Conservation (phyloP, 64 coral and sea anemone species). For the Actinia tenebrosa region DNA sequence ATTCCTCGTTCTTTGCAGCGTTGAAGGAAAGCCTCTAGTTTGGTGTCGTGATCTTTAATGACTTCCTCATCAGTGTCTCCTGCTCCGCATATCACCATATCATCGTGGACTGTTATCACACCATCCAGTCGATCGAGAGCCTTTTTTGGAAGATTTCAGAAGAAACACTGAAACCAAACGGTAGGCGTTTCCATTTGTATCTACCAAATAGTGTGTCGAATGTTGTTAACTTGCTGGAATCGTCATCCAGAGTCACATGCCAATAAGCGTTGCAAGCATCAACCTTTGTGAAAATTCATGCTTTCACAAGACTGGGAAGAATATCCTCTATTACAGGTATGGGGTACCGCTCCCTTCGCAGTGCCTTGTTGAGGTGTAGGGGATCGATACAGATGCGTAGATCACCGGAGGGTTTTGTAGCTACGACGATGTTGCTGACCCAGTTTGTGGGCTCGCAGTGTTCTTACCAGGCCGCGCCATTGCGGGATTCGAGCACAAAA, state of each 20-base stretch:
- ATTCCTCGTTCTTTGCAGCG: not conserved
- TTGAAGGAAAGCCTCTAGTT: not conserved
- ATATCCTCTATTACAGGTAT: constrained; percentile 36
- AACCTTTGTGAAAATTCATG: constrained; percentile 56
- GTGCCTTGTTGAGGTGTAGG: constrained; percentile 37
- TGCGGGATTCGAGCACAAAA: too few species aligned
- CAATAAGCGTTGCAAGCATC: constrained; percentile 53
- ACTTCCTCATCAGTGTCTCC: constrained; percentile 9
- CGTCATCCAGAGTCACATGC: constrained; percentile 16
- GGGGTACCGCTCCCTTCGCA: constrained; percentile 23
- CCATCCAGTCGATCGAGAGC: not conserved
- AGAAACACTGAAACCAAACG: constrained; percentile 22
- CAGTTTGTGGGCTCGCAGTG: constrained; percentile 4
- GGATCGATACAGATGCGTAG: constrained; percentile 35
- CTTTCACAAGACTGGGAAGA: constrained; percentile 5
- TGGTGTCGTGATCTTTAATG: not conserved
- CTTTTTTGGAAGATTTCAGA: not conserved
- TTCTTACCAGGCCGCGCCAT: too few species aligned
- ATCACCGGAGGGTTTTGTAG: constrained; percentile 17
- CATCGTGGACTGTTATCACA: constrained; percentile 1
- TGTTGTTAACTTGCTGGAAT: constrained; percentile 13
- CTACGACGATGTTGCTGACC: constrained; percentile 50
- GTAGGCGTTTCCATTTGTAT: constrained; percentile 17
- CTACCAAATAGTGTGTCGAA: constrained; percentile 28
- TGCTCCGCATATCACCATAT: not conserved